Percentiles rank a stretch among this genome's conserved stretches.
Conservation (phyloP, 1,140 invertebrate species). For the Lordiphosa clarofinis region DNA sequence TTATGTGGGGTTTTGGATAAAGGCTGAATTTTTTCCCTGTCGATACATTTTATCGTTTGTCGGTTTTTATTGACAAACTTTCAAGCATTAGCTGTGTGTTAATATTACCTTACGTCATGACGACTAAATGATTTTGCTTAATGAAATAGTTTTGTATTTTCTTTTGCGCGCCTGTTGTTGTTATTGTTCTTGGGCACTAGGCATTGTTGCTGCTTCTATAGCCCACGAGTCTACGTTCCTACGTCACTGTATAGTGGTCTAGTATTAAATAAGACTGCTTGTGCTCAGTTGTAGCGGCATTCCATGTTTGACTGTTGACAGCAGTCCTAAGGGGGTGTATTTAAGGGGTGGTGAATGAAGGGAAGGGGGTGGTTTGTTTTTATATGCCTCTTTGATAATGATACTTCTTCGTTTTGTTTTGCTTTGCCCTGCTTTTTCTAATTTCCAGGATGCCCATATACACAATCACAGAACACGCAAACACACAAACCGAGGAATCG, state of each 20-base stretch:
- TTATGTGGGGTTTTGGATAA: too few species aligned
- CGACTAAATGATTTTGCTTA: constrained; percentile 46
- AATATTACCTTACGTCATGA: constrained; percentile 23
- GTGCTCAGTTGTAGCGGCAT: constrained; percentile 18
- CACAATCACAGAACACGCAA: constrained; percentile 13
- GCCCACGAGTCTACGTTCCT: constrained; percentile 7
- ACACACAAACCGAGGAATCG: constrained; percentile 7
- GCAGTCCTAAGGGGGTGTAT: not conserved
- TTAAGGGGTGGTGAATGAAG: not conserved
- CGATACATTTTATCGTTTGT: not conserved
- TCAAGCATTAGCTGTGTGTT: constrained; percentile 20
- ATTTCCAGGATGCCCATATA: constrained; percentile 37
- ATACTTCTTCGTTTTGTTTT: constrained; percentile 15
- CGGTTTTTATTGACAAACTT: not conserved
- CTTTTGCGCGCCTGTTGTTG: constrained; percentile 2
- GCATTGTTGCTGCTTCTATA: constrained; percentile 31
- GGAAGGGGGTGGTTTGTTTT: constrained; percentile 2
- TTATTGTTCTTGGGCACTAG: constrained; percentile 8
- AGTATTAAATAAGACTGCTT: constrained; percentile 5
- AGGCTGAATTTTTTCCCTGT: too few species aligned
- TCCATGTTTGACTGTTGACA: constrained; percentile 24
- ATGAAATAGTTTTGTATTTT: constrained; percentile 40
- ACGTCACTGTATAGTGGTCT: constrained; percentile 42
- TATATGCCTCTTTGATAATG: constrained; percentile 15
- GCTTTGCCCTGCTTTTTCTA: constrained; percentile 18